Evolutionary conservation across 2,113 vertebrate species (phyloP).

Genomic region (Tringa solitaria): DNA sequence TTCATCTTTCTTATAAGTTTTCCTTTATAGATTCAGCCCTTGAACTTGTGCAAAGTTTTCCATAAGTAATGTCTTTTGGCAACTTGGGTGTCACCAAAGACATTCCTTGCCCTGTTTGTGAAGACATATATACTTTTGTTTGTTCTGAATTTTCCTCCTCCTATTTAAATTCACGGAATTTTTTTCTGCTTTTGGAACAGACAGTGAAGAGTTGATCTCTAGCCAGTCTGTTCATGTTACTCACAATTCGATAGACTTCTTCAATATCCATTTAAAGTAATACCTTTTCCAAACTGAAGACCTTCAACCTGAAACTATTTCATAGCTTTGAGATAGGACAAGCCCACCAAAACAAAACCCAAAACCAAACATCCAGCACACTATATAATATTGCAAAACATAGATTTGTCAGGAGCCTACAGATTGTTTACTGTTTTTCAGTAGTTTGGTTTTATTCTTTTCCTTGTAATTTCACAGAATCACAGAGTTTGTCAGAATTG

Average conservation of each 20-base stretch:
- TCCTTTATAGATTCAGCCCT: neutral
- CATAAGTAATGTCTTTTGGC: neutral
- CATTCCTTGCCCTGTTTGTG: neutral
- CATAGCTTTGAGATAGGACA: neutral
- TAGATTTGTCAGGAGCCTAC: neutral
- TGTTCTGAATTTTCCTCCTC: neutral
- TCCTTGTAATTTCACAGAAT: neutral
- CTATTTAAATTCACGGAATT: neutral
- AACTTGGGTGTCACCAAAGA: neutral
- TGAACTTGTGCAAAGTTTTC: neutral
- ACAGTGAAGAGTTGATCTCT: neutral
- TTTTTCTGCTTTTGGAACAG: neutral
- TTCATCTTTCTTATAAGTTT: neutral
- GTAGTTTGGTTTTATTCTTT: neutral
- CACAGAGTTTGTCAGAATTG: too few relatives aligned
- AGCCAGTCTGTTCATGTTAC: neutral
- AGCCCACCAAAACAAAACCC: accelerated
- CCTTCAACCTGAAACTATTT: neutral
- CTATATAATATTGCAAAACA: neutral
- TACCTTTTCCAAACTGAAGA: neutral
- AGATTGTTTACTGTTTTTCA: neutral
- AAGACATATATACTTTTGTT: neutral
- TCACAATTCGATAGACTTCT: neutral
- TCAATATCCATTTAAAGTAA: accelerated
- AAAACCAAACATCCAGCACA: neutral